Evolutionary conservation across 2,797 vertebrate genomes (phyloP), one percentile per base, ranked within the genome.

Genomic region (Aplochiton taeniatus): DNA sequence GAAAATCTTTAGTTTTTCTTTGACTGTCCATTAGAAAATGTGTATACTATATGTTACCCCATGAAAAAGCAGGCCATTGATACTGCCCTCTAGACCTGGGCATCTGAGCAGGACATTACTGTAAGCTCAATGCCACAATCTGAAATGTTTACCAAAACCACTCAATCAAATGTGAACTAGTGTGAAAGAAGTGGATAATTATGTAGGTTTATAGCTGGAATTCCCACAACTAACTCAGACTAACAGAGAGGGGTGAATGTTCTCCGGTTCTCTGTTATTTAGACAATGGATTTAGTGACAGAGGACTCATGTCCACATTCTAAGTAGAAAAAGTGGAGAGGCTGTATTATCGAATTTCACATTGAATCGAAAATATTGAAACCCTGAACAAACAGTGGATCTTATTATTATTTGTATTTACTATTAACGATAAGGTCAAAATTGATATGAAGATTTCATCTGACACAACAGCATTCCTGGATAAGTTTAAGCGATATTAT

Each of bases 401-500:
- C 2, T n/a, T n/a, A n/a, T n/a, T 3, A 31, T 31, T 2, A 3
- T 31, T 31, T 31, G 3, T 3, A 31, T 31, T 2, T 31, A 31
- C 31, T 31, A 3, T 6, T 31, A 31, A 31, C 6, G 47, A 10
- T 50, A 4, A 50, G 31, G 49, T 20, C 19, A 58, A 1, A 51
- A 10, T 44, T 61, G 31, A 65, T 61, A 70, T 68, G 74, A 41
- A 47, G 51, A 70, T 70, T 69, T 74, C 20, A 47, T 17, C 55
- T 57, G 19, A 50, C 20, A 19, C 20, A 13, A 61, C 13, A 61
- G 60, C 60, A 62, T 50, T 62, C 31, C 48, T 43, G 31, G 47
- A 62, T 62, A 16, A 19, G 51, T 51, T 51, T 62, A 62, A 48
- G 47, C 31, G 52, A 66, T 71, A 76, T 78, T 44, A 72, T 77